These are phyloP conservation scores for Xanthia togata DNA, from an alignment of 2,888 invertebrate species.

Conservation along the genomic window DNA sequence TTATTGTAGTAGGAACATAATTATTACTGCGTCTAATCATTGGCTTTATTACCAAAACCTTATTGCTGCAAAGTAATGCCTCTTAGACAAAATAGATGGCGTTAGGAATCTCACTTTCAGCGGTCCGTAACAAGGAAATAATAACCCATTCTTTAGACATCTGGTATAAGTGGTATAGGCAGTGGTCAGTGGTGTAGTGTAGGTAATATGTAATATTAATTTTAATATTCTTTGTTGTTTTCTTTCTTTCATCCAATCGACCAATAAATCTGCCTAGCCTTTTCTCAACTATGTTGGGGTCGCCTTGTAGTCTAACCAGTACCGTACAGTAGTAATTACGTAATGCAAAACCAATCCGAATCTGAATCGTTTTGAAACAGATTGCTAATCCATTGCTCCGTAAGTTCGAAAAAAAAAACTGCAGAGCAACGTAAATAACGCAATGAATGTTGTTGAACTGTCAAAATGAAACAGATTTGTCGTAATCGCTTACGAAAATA, in stretches of 20 bases:
- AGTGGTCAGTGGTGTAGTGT: not conserved
- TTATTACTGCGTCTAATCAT: not conserved
- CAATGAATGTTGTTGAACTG: no score
- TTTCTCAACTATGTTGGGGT: no score
- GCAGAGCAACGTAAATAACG: no score
- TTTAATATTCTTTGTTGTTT: not conserved
- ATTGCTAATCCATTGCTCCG: no score
- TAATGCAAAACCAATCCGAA: no score
- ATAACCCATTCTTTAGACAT: not conserved
- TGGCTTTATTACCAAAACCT: not conserved
- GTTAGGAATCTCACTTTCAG: not conserved
- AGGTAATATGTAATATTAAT: not conserved
- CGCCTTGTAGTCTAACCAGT: not conserved
- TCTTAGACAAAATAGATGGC: constrained; percentile 18
- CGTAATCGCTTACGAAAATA: no score
- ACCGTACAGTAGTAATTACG: no score
- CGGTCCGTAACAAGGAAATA: not conserved
- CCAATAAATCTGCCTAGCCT: not conserved
- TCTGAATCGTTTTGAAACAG: no score
- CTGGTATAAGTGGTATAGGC: not conserved
- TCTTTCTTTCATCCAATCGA: not conserved
- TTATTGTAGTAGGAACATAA: not conserved
- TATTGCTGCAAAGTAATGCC: not conserved
- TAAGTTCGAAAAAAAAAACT: no score
- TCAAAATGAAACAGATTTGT: no score